phyloP scores from a whole-genome alignment of 2,888 invertebrate species.

The Rhodophaea formosa region DNA sequence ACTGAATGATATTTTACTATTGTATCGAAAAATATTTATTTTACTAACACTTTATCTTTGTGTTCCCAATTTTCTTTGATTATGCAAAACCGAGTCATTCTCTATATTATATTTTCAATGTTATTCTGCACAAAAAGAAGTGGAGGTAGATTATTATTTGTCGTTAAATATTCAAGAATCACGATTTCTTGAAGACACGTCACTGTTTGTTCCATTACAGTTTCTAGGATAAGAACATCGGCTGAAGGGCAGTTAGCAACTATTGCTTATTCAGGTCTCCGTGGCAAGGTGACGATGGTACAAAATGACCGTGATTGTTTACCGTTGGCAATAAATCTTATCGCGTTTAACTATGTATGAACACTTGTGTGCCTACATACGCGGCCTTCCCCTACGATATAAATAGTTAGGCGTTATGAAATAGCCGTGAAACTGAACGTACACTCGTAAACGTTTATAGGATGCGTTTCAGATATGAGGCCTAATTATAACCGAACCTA shows the following conservation, averaged over 20 bases:
- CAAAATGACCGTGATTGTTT: conserved; percentile 45
- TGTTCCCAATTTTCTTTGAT: too few relatives aligned
- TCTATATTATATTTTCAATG: too few relatives aligned
- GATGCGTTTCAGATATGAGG: not conserved
- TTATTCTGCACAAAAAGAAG: not conserved
- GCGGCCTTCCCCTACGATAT: conserved; percentile 50
- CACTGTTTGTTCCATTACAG: not conserved
- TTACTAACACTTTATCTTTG: too few relatives aligned
- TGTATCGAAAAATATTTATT: too few relatives aligned
- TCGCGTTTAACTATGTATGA: conserved; percentile 38
- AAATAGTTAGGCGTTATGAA: conserved; percentile 43
- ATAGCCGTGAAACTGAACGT: conserved; percentile 40
- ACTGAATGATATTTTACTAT: too few relatives aligned
- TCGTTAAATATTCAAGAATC: not conserved
- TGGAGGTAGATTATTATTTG: not conserved
- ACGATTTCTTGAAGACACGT: not conserved
- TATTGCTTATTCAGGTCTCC: conserved; percentile 32
- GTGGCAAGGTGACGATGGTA: conserved; percentile 42
- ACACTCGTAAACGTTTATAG: conserved; percentile 19
- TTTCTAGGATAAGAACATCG: not conserved
- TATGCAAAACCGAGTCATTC: too few relatives aligned
- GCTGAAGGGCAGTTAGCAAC: not conserved
- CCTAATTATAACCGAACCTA: not conserved
- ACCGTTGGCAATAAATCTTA: conserved; percentile 52
- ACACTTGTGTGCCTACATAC: conserved; percentile 33